These are phyloP conservation scores for Drosophila ironensis DNA, from an alignment of 1,140 invertebrate genomes.

Conservation along the genomic window DNA sequence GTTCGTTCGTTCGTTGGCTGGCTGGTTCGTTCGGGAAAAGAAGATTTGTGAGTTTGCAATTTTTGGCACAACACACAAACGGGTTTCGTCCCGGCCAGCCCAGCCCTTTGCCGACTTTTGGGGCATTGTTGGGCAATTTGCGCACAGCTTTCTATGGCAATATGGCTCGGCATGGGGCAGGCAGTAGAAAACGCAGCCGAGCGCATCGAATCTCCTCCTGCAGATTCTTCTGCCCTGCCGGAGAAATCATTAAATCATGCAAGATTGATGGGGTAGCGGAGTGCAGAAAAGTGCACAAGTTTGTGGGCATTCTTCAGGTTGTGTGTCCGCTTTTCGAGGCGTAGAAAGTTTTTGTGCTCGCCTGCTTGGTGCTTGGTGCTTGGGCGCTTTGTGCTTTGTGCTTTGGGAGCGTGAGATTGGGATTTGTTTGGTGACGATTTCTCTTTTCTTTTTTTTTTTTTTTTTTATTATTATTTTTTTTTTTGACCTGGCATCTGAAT, in stretches of 20 bases:
- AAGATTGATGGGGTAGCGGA: slow-evolving; percentile 50
- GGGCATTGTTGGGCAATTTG: slow-evolving; percentile 34
- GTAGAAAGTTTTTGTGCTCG: slow-evolving; percentile 33
- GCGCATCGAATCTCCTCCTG: no score
- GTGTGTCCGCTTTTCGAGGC: no score
- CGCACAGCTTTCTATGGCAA: slow-evolving; percentile 67
- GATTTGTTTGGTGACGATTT: slow-evolving; percentile 26
- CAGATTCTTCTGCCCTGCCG: no score
- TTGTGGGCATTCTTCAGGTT: slow-evolving; percentile 24
- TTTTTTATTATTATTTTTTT: no score
- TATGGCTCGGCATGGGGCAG: slow-evolving; percentile 10
- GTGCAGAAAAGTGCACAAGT: no score
- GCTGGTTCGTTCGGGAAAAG: slow-evolving; percentile 28
- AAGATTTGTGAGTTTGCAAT: slow-evolving; percentile 73
- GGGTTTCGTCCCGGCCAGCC: slow-evolving; percentile 10
- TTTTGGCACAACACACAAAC: slow-evolving; percentile 73
- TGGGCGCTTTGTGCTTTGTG: no score
- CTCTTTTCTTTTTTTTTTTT: slow-evolving; percentile 28
- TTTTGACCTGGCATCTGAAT: no score
- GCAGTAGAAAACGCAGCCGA: neutral
- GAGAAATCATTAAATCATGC: slow-evolving; percentile 33
- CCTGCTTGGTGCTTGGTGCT: no score
- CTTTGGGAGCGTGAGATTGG: neutral
- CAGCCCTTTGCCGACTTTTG: neutral
- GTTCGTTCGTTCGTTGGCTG: no score